A percentile compares a stretch with the other conserved stretches of the same genome.
These are phyloP conservation scores for Dolichallabes microphthalmus DNA, from an alignment of 2,113 vertebrate species.

Conservation along the genomic window DNA sequence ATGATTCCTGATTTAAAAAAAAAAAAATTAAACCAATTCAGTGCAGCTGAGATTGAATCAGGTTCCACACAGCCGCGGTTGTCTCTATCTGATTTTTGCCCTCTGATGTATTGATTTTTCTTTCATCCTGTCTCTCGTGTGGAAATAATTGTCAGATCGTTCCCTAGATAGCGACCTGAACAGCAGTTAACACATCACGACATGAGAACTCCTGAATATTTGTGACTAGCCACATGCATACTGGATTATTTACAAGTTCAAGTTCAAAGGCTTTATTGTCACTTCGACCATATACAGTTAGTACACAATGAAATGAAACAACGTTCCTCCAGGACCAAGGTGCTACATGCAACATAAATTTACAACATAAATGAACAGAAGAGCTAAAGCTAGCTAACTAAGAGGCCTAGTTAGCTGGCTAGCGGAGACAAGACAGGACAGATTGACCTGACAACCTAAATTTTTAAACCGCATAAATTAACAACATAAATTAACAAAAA, in stretches of 20 bases:
- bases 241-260: neutral
- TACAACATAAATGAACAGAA: no score
- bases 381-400: no score
- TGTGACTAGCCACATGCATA: neutral
- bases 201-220: neutral
- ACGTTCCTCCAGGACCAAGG: no score
- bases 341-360: no score
- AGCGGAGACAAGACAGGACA: no score
- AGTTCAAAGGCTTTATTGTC: no score
- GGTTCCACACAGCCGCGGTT: neutral
- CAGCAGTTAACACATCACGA: neutral
- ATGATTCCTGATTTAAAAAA: neutral
- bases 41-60: neutral
- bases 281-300: no score
- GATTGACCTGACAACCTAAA: no score
- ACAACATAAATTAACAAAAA: no score
- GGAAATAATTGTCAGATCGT: neutral
- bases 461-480: no score
- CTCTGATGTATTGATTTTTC: neutral
- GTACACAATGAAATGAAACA: no score
- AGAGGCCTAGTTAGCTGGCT: no score
- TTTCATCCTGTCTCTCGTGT: neutral
- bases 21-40: neutral
- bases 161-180: neutral
- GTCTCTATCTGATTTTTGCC: neutral